Conservation (phyloP, 53 echinoderm and acorn worm species). For the Arbacia lixula region DNA sequence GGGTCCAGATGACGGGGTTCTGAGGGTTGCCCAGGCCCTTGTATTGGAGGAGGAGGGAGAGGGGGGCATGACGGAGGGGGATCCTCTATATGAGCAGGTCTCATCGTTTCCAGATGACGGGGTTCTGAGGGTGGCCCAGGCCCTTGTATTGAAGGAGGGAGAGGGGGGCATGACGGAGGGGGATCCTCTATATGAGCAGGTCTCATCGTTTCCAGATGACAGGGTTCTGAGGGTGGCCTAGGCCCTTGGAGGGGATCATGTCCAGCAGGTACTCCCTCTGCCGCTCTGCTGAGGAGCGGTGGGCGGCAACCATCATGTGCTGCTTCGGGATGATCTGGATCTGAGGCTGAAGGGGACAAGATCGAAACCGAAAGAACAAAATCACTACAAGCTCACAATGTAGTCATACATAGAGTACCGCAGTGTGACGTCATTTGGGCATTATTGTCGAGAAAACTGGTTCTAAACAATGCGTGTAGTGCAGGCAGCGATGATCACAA, state of each 20-base stretch:
- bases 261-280: constrained; percentile 98
- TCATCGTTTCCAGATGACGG: constrained; percentile 80
- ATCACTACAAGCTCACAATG: no score
- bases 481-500: no score
- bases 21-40: constrained; percentile 73
- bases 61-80: neutral
- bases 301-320: constrained; percentile 65
- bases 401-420: no score
- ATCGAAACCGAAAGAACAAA: constrained; percentile 9
- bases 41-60: constrained; percentile 67
- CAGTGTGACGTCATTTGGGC: no score
- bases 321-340: constrained; percentile 92
- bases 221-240: constrained; percentile 61
- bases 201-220: constrained; percentile 79
- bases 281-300: constrained; percentile 76
- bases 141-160: constrained; percentile 83
- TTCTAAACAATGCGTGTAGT: no score
- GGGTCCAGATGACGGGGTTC: constrained; percentile 65
- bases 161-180: neutral
- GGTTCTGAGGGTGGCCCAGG: constrained; percentile 60
- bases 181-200: neutral
- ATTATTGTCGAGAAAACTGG: no score
- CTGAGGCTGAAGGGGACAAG: constrained; percentile 63
- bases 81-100: neutral
- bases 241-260: constrained; percentile 94